Percentiles rank a stretch among this genome's conserved stretches.
Evolutionary conservation across 2,888 invertebrate species (phyloP).

Genomic region (Laspeyria flexula): DNA sequence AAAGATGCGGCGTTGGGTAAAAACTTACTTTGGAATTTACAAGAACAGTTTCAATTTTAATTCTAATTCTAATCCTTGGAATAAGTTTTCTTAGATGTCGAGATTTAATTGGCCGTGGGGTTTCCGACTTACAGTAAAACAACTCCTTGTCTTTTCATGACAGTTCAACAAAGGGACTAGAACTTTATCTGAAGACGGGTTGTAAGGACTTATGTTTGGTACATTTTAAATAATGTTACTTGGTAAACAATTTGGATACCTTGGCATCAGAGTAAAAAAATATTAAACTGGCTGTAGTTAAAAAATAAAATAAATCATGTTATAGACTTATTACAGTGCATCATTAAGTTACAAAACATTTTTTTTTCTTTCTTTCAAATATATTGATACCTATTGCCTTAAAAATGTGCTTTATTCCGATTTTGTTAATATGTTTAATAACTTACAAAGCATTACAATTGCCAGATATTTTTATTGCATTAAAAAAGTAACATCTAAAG

Average conservation of each 20-base stretch:
- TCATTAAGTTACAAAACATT: too few relatives aligned
- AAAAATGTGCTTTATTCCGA: too few relatives aligned
- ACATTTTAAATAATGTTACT: background rate
- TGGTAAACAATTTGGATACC: background rate
- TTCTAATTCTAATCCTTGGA: slow-evolving; percentile 21
- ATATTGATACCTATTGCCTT: too few relatives aligned
- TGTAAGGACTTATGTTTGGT: background rate
- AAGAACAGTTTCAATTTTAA: slow-evolving; percentile 21
- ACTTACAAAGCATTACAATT: too few relatives aligned
- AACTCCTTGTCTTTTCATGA: slow-evolving; percentile 15
- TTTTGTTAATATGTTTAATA: too few relatives aligned
- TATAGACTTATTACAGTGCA: too few relatives aligned
- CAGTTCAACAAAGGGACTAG: slow-evolving; percentile 6
- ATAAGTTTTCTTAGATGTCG: slow-evolving; percentile 12
- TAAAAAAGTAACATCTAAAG: too few relatives aligned
- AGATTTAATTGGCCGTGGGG: slow-evolving; percentile 14
- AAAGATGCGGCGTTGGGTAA: slow-evolving; percentile 47
- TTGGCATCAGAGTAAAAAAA: too few relatives aligned
- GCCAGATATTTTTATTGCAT: too few relatives aligned
- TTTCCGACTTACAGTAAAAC: slow-evolving; percentile 11
- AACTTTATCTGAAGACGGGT: background rate
- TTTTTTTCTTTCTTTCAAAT: too few relatives aligned
- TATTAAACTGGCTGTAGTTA: too few relatives aligned
- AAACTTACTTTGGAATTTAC: slow-evolving; percentile 27
- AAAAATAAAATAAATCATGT: too few relatives aligned